Evolutionary conservation across 2,797 vertebrate genomes (phyloP).

Genomic region (Lindbergichthys nudifrons): DNA sequence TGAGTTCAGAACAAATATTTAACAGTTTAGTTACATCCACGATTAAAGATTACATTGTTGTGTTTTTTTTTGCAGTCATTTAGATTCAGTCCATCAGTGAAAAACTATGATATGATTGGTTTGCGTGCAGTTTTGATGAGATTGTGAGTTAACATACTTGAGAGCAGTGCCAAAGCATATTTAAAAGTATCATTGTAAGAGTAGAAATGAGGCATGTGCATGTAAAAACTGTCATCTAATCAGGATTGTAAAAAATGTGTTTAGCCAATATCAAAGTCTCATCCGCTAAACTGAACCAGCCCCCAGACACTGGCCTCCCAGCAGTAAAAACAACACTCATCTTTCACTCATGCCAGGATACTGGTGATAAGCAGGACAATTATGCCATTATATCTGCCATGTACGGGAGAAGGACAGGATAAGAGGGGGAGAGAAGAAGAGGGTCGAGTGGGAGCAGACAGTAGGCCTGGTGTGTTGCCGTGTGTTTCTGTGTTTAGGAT

Average conservation of each 20-base stretch:
- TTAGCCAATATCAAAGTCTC: too few relatives aligned
- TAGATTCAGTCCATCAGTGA: background rate
- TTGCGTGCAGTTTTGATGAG: background rate
- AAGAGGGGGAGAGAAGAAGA: constrained; percentile 18
- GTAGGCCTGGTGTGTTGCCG: constrained; percentile 62
- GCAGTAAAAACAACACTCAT: constrained; percentile 64
- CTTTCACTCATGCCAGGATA: constrained; percentile 67
- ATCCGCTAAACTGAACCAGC: too few relatives aligned
- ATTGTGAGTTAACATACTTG: background rate
- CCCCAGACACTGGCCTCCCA: constrained; percentile 28
- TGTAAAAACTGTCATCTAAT: background rate
- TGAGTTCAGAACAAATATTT: background rate
- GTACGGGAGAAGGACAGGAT: constrained; percentile 51
- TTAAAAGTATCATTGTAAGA: background rate
- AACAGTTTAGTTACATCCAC: background rate
- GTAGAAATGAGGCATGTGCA: background rate
- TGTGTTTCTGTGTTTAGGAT: constrained; percentile 64
- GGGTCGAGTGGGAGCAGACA: constrained; percentile 50
- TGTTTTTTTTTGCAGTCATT: background rate
- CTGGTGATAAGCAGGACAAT: constrained; percentile 69
- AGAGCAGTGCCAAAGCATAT: background rate
- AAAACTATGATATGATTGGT: background rate
- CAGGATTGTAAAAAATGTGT: background rate
- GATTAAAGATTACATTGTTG: background rate
- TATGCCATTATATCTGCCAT: constrained; percentile 70